A percentile compares a stretch with the other conserved stretches of the same genome.
Conservation (phyloP, 2,888 invertebrate genomes). For the Prosopocoilus inquinatus region DNA sequence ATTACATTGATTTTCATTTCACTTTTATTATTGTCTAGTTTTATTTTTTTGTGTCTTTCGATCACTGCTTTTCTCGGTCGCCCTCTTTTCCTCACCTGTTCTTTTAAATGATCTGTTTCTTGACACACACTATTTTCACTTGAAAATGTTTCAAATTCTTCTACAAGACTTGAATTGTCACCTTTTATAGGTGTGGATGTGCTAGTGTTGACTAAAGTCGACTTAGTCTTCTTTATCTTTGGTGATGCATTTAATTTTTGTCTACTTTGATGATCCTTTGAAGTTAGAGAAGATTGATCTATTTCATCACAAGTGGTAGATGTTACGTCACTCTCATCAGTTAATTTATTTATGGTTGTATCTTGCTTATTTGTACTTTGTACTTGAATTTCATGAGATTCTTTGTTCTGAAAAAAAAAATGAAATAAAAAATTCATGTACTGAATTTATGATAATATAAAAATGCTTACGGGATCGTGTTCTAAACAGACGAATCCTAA, state of each 20-base stretch:
- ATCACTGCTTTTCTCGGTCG: conserved; percentile 8
- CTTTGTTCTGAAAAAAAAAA: conserved; percentile 18
- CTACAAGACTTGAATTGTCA: background rate
- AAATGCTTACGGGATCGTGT: conserved; percentile 33
- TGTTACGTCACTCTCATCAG: conserved; percentile 29
- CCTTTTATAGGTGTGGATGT: conserved; percentile 23
- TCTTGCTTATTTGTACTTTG: conserved; percentile 9
- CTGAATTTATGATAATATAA: background rate
- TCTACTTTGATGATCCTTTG: conserved; percentile 8
- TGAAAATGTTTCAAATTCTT: background rate
- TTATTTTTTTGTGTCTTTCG: conserved; percentile 14
- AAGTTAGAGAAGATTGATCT: background rate
- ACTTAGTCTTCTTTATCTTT: conserved; percentile 1
- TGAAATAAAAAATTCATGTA: background rate
- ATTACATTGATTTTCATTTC: conserved; percentile 3
- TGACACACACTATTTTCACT: background rate
- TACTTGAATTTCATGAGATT: conserved; percentile 17
- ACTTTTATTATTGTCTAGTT: conserved; percentile 8
- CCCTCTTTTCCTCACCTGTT: conserved; percentile 1
- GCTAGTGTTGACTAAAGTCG: conserved; percentile 6
- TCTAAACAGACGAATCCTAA: conserved; percentile 42
- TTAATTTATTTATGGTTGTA: conserved; percentile 9
- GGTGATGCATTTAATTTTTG: conserved; percentile 13
- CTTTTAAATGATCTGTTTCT: background rate
- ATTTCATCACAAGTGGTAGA: conserved; percentile 28